Conservation (phyloP, 2,113 vertebrate species). For the Calyptommatus sinebrachiatus region DNA sequence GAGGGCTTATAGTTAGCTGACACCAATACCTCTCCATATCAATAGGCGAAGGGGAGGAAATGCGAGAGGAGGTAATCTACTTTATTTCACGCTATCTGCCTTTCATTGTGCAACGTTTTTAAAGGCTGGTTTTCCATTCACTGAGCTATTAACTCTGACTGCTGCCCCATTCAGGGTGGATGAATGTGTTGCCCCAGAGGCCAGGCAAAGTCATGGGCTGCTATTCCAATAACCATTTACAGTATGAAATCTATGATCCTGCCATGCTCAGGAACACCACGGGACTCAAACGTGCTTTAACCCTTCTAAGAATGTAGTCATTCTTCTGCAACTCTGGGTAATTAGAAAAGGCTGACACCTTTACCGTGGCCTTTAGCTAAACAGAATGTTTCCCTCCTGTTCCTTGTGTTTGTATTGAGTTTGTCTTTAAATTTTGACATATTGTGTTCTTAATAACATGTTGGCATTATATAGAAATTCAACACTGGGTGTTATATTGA, state of each 20-base stretch:
- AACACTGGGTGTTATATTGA: no score
- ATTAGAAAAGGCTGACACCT: no score
- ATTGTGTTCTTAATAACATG: no score
- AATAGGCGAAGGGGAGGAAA: conserved; percentile 16
- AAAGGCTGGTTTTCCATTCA: not conserved
- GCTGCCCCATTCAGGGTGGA: not conserved
- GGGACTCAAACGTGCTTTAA: conserved; percentile 4
- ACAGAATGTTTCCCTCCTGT: no score
- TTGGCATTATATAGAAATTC: no score
- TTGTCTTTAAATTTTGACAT: no score
- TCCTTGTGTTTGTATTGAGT: no score
- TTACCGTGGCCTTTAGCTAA: no score
- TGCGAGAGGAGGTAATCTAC: conserved; percentile 35
- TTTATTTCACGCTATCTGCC: conserved; percentile 57
- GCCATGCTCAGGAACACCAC: not conserved
- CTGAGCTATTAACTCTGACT: conserved; percentile 20
- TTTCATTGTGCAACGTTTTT: conserved; percentile 44
- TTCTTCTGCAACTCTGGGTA: no score
- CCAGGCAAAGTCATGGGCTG: not conserved
- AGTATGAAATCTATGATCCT: not conserved
- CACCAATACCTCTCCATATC: conserved; percentile 45
- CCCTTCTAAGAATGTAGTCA: not conserved
- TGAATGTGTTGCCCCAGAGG: not conserved
- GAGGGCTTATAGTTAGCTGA: conserved; percentile 46
- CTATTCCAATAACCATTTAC: not conserved